phyloP scores from a whole-genome alignment of 2,797 vertebrate species.

The Thamnophis elegans region DNA sequence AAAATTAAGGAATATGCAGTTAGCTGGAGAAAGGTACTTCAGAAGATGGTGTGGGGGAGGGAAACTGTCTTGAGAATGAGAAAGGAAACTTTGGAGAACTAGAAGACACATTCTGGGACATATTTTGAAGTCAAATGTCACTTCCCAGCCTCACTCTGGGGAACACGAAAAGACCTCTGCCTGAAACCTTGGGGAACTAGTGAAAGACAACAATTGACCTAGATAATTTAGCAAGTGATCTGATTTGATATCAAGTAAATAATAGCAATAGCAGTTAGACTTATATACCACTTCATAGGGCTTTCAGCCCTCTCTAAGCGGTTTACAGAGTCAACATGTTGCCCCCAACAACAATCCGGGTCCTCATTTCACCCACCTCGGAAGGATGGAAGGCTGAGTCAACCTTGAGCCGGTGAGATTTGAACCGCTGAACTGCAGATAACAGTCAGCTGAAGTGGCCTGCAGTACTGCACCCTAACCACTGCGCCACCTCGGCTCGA shows the following conservation, averaged over 20 bases:
- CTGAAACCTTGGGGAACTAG: neutral
- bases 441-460: too few relatives aligned
- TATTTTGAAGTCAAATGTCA: neutral
- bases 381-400: too few relatives aligned
- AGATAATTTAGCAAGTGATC: neutral
- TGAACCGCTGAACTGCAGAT: too few relatives aligned
- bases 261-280: too few relatives aligned
- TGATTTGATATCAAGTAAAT: neutral
- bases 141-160: neutral
- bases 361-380: too few relatives aligned
- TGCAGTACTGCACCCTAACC: too few relatives aligned
- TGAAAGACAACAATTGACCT: neutral
- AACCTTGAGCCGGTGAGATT: too few relatives aligned
- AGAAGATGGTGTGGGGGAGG: rapidly evolving
- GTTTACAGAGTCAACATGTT: too few relatives aligned
- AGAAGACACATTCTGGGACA: neutral
- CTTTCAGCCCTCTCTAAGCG: too few relatives aligned
- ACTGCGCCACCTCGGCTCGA: too few relatives aligned
- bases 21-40: neutral
- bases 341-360: too few relatives aligned
- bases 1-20: neutral
- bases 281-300: too few relatives aligned
- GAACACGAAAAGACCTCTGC: neutral
- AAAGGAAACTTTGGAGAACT: neutral
- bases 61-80: neutral